Evolutionary conservation across 2,888 invertebrate genomes (phyloP).

Genomic region (Lypha dubia): DNA sequence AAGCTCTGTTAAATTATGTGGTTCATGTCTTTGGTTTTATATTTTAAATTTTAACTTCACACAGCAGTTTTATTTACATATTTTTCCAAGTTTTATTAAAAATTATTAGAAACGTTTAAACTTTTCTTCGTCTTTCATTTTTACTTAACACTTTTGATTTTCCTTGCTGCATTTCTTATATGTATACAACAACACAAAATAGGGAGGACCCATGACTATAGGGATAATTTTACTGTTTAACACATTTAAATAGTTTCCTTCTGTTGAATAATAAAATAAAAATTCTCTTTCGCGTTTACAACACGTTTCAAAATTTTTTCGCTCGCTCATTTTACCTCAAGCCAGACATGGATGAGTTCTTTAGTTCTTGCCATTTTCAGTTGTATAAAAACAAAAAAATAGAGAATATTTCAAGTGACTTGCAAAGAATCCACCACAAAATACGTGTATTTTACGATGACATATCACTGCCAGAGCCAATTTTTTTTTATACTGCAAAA

Average conservation of each 20-base stretch:
- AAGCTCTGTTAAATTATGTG: no score
- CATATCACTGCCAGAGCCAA: conserved; percentile 1
- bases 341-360: background rate
- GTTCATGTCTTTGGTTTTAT: no score
- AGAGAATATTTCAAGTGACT: background rate
- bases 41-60: no score
- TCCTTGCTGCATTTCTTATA: background rate
- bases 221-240: background rate
- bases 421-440: background rate
- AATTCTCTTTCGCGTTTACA: background rate
- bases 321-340: conserved; percentile 15
- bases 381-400: background rate
- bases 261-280: background rate
- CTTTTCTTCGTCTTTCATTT: background rate
- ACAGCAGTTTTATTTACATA: no score
- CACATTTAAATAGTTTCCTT: conserved; percentile 32
- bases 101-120: no score
- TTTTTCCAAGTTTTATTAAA: background rate
- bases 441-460: background rate
- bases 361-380: no score
- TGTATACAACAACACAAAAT: background rate
- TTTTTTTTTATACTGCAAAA: background rate
- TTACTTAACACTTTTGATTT: background rate
- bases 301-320: background rate
- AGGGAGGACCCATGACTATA: background rate